Conservation (phyloP, 2,888 invertebrate species). For the Esperia sulphurella region DNA sequence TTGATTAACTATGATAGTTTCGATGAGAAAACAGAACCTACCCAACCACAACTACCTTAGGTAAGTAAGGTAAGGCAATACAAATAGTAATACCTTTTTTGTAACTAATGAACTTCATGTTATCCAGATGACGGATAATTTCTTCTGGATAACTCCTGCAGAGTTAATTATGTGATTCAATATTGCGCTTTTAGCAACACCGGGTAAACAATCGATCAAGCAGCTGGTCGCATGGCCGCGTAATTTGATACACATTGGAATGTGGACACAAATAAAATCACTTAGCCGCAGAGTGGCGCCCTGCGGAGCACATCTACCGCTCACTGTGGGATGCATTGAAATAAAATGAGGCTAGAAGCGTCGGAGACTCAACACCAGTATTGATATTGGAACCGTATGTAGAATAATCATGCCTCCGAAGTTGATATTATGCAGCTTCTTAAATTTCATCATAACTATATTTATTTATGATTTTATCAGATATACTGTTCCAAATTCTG, state of each 20-base stretch:
- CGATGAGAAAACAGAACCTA: constrained; percentile 6
- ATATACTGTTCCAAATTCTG: no score
- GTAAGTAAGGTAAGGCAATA: constrained; percentile 9
- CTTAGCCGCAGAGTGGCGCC: constrained; percentile 73
- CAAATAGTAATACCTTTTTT: not conserved
- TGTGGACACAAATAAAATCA: constrained; percentile 79
- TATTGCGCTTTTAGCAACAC: constrained; percentile 61
- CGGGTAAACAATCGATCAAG: constrained; percentile 63
- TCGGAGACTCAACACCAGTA: constrained; percentile 19
- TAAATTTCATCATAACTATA: not conserved
- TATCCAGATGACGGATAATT: not conserved
- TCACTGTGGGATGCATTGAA: constrained; percentile 28
- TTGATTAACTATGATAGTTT: constrained; percentile 11
- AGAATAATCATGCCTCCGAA: constrained; percentile 20
- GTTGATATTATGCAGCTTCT: constrained; percentile 4
- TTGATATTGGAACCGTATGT: constrained; percentile 16
- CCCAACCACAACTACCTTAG: not conserved
- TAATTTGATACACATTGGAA: constrained; percentile 77
- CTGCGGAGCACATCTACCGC: constrained; percentile 64
- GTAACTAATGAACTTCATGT: constrained; percentile 1
- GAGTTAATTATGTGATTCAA: constrained; percentile 53
- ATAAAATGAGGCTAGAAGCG: constrained; percentile 26
- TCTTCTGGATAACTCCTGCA: constrained; percentile 12
- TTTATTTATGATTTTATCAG: not conserved
- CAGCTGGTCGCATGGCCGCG: constrained; percentile 63